Base-by-base conservation (phyloP, 2,888 invertebrate species). In the Caenorhabditis macrosperma region DNA sequence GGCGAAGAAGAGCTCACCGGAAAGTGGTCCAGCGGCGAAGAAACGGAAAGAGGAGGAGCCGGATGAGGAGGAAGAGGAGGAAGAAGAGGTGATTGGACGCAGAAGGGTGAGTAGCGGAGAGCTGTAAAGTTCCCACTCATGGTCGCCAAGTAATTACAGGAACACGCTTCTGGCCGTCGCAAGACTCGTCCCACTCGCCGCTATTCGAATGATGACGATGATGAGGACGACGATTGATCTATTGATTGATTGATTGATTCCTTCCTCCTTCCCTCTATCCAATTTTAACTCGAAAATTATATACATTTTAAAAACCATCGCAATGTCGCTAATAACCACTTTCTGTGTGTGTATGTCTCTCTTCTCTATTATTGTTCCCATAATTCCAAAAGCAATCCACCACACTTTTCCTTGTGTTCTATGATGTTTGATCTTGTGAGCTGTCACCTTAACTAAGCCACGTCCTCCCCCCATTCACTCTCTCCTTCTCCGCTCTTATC, bases 141-240 rank as follows among this genome's bases (percentile, higher is more conserved):
- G 15, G 10, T 24, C n/a, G 9, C 28, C 24, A 38, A 66, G 44
- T 66, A 5, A 59, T 74, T 78, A n/a, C 67, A 72, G 72, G 67
- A 66, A 38, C 46, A 64, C 6, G 15, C 60, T 1, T 66, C 67
- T 12, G 60, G 78, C 3, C 59, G 79, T n/a, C 61, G 79, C 17
- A 79, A 80, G 61, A 71, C 80, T 17, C 67, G 66, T 22, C 76
- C 80, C 22, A 55, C 66, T 35, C 67, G 67, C 17, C 71, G 76
- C 12, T 60, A 69, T 28, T 60, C 60, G 7, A 63, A 75, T 15
- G 71, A 71, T n/a, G 76, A 76, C 7, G 79, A 79, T 7, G 71
- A 66, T 10, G 78, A 78, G 6, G 63, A 66, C 10, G 77, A 76
- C 17, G 72, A 72, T 2, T 55, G 20, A 61, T 35, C n/a, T n/a